phyloP scores from a whole-genome alignment of 2,113 vertebrate genomes.

The Astur gentilis region DNA sequence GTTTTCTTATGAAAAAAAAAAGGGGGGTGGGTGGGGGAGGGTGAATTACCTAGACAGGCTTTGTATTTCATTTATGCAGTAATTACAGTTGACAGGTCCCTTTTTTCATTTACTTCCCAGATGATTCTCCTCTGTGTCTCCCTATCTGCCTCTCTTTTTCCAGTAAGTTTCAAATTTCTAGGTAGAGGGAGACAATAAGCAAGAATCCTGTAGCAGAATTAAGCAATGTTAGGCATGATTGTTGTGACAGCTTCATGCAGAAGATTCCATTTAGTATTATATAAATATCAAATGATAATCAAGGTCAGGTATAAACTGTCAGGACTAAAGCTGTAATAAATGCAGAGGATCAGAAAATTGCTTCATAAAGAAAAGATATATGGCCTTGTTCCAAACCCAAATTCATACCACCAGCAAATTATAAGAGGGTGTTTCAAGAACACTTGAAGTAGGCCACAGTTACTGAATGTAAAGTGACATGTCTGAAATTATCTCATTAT shows the following conservation, averaged over 20 bases:
- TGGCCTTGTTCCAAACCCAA: slow-evolving; percentile 47
- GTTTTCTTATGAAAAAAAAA: background rate
- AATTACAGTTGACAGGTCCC: background rate
- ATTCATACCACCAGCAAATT: slow-evolving; percentile 43
- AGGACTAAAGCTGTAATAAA: slow-evolving; percentile 42
- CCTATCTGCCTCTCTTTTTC: background rate
- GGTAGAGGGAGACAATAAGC: background rate
- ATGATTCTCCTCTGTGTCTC: background rate
- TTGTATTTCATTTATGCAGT: background rate
- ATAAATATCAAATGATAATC: slow-evolving; percentile 53
- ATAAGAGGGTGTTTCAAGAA: slow-evolving; percentile 56
- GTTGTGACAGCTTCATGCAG: background rate
- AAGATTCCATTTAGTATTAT: slow-evolving; percentile 23
- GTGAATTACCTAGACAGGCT: background rate
- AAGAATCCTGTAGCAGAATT: background rate
- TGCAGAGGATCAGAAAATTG: slow-evolving; percentile 61
- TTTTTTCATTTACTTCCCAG: background rate
- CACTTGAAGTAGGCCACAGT: background rate
- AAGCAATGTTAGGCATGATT: background rate
- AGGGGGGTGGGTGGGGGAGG: too few relatives aligned
- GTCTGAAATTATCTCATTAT: background rate
- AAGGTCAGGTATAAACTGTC: slow-evolving; percentile 48
- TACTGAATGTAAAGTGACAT: background rate
- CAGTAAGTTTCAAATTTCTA: background rate
- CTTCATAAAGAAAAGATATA: slow-evolving; percentile 40